phyloP scores from a whole-genome alignment of 2,888 invertebrate genomes.

The Ectemnius cavifrons region DNA sequence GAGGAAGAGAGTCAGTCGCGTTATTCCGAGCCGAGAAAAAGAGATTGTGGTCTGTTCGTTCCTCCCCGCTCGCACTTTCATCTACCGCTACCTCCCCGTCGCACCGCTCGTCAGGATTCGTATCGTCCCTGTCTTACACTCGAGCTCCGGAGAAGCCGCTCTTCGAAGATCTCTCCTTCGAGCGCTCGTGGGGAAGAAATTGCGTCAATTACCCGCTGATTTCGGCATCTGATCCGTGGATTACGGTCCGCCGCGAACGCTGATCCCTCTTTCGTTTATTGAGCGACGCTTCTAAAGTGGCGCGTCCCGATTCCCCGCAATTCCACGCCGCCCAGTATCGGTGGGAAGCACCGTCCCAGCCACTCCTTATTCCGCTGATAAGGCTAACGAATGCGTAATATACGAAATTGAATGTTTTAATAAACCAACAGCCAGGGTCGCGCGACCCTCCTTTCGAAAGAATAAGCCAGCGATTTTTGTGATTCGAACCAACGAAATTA shows the following conservation, averaged over 20 bases:
- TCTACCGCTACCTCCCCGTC: constrained; percentile 11
- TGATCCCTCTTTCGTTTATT: constrained; percentile 73
- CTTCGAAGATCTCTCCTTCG: neutral
- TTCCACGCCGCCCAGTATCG: constrained; percentile 12
- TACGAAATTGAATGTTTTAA: constrained; percentile 64
- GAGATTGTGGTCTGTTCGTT: constrained; percentile 56
- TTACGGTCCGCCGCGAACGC: constrained; percentile 72
- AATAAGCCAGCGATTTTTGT: constrained; percentile 25
- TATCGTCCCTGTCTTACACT: constrained; percentile 11
- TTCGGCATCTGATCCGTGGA: constrained; percentile 73
- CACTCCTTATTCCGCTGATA: constrained; percentile 40
- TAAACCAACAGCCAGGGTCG: constrained; percentile 43
- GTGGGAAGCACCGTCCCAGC: constrained; percentile 31
- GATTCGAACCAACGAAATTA: neutral
- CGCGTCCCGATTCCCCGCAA: constrained; percentile 45
- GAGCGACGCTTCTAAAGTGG: constrained; percentile 63
- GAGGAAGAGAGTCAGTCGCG: constrained; percentile 16
- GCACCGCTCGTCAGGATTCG: constrained; percentile 20
- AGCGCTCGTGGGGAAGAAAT: constrained; percentile 49
- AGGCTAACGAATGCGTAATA: constrained; percentile 59
- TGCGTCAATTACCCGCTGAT: constrained; percentile 76
- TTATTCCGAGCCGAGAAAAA: constrained; percentile 47
- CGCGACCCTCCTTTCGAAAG: constrained; percentile 6
- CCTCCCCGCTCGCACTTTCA: constrained; percentile 23
- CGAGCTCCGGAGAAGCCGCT: too few species aligned